Percentiles rank a stretch among this genome's conserved stretches.
Conservation (phyloP, 92 coral and sea anemone genomes). For the Hydrozoanthus gracilis region DNA sequence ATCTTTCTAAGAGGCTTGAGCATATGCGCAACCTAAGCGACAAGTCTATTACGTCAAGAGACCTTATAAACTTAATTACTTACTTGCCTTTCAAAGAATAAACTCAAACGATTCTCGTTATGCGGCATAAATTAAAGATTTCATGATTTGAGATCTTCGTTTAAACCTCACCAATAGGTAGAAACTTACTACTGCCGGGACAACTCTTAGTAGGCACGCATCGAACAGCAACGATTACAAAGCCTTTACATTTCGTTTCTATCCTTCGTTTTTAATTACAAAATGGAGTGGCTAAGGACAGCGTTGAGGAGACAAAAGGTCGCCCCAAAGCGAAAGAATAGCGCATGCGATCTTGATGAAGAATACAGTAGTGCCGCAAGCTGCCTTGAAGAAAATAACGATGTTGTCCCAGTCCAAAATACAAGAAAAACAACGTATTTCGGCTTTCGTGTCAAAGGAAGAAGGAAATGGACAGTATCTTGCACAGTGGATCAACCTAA, state of each 20-base stretch:
- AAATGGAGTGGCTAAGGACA: conserved; percentile 33
- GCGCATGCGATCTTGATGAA: background rate
- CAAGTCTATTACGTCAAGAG: conserved; percentile 6
- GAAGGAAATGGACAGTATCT: background rate
- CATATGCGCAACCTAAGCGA: no score
- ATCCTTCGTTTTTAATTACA: background rate
- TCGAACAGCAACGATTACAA: background rate
- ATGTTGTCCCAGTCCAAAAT: background rate
- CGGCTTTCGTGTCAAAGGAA: background rate
- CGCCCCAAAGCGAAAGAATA: background rate
- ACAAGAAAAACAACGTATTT: background rate
- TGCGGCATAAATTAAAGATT: background rate
- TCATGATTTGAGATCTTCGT: background rate
- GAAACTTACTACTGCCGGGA: background rate
- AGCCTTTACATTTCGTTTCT: background rate
- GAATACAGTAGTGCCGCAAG: background rate
- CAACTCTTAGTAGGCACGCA: background rate
- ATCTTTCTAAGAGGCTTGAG: no score
- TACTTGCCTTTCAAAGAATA: background rate
- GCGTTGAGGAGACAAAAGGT: conserved; percentile 23
- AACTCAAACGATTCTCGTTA: background rate
- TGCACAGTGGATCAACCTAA: background rate
- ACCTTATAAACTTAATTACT: background rate
- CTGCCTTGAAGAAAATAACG: background rate
- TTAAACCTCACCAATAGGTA: no score